Evolutionary conservation across 2,888 invertebrate species (phyloP).

Genomic region (Pristionchus arcanus): DNA sequence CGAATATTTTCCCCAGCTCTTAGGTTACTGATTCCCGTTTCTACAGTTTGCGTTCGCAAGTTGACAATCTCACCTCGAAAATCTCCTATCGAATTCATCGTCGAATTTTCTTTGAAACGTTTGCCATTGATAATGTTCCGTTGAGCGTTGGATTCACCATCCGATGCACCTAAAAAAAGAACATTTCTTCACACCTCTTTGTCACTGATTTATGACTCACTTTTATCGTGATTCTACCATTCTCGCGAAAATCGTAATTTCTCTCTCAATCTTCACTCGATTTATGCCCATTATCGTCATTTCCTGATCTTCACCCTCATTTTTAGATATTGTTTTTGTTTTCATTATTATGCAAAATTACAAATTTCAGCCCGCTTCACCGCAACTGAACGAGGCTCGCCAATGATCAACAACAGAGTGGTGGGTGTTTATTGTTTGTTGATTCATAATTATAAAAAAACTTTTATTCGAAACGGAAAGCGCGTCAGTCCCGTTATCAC

Average conservation of each 20-base stretch:
- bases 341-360: not conserved
- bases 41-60: too few species aligned
- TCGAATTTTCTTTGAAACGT: too few species aligned
- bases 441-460: not conserved
- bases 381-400: not conserved
- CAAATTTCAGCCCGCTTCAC: not conserved
- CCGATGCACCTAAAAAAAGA: not conserved
- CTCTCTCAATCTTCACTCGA: not conserved
- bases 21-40: too few species aligned
- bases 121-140: too few species aligned
- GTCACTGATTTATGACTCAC: not conserved
- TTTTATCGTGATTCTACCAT: not conserved
- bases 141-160: not conserved
- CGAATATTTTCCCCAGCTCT: too few species aligned
- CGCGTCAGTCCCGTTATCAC: not conserved
- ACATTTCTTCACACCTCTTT: not conserved
- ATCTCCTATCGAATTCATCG: too few species aligned
- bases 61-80: too few species aligned
- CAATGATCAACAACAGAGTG: not conserved
- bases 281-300: not conserved
- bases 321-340: not conserved
- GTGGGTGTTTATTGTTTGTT: not conserved
- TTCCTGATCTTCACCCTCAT: not conserved
- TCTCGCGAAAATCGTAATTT: conserved; percentile 23
- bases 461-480: conserved; percentile 27